Conservation (phyloP, 2,888 invertebrate species). For the Argyra leucocephala region DNA sequence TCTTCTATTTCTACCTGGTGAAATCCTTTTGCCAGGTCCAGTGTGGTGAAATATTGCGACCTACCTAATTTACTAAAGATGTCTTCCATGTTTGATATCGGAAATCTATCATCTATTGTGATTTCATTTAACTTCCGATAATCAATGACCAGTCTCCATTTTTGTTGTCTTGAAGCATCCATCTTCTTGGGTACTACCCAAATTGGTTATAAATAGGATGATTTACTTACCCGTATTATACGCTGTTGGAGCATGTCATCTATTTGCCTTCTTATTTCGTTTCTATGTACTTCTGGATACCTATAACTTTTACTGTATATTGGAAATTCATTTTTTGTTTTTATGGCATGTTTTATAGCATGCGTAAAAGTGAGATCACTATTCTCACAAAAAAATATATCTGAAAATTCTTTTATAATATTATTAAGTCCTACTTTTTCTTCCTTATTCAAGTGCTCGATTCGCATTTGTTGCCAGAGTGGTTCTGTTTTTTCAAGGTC, state of each 20-base stretch:
- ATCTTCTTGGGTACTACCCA: slow-evolving; percentile 19
- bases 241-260: slow-evolving; percentile 26
- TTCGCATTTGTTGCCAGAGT: slow-evolving; percentile 7
- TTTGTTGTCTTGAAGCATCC: no score
- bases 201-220: slow-evolving; percentile 16
- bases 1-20: no score
- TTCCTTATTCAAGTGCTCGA: slow-evolving; percentile 9
- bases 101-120: no score
- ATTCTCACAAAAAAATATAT: slow-evolving; percentile 9
- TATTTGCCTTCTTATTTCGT: slow-evolving; percentile 25
- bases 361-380: slow-evolving; percentile 11
- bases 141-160: no score
- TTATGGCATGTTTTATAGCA: slow-evolving; percentile 13
- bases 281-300: slow-evolving; percentile 19
- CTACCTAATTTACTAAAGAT: no score
- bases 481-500: background rate
- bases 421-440: background rate
- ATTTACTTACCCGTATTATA: slow-evolving; percentile 14
- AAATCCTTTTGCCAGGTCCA: no score
- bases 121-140: no score
- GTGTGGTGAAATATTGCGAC: no score
- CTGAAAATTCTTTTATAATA: background rate
- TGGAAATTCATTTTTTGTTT: slow-evolving; percentile 11
- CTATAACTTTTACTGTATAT: slow-evolving; percentile 19
- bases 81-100: no score